Evolutionary conservation across 2,888 invertebrate genomes (phyloP).

Genomic region (Nesidiocoris tenuis): DNA sequence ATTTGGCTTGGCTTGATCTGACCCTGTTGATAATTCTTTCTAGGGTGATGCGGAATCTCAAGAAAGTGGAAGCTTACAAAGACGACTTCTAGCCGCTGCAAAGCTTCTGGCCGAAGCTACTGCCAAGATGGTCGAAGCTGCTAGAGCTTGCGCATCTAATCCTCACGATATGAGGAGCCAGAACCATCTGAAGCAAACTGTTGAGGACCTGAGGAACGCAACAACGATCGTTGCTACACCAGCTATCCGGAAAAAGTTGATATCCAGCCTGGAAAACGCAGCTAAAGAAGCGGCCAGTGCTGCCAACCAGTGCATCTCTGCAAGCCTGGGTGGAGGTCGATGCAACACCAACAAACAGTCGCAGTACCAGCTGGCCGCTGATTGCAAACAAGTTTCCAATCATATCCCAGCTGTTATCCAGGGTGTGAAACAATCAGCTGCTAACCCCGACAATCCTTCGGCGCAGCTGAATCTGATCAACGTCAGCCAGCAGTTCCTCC

Average conservation of each 20-base stretch:
- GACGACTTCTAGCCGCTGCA: slow-evolving; percentile 88
- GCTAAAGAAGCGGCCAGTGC: slow-evolving; percentile 84
- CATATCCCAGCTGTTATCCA: slow-evolving; percentile 79
- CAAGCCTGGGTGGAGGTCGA: slow-evolving; percentile 77
- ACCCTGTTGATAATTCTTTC: neutral
- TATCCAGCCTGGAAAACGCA: slow-evolving; percentile 66
- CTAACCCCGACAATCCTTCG: slow-evolving; percentile 69
- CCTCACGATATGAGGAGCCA: slow-evolving; percentile 82
- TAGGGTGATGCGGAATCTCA: slow-evolving; percentile 85
- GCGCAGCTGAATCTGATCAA: slow-evolving; percentile 79
- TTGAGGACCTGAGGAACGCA: slow-evolving; percentile 88
- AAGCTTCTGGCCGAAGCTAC: slow-evolving; percentile 95
- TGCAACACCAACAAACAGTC: slow-evolving; percentile 70
- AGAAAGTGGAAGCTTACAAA: slow-evolving; percentile 83
- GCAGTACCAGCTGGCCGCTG: slow-evolving; percentile 71
- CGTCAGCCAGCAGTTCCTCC: slow-evolving; percentile 77
- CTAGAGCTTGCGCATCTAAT: slow-evolving; percentile 84
- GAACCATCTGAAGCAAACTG: slow-evolving; percentile 80
- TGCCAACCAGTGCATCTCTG: slow-evolving; percentile 87
- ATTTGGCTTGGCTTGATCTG: neutral
- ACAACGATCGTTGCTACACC: slow-evolving; percentile 83
- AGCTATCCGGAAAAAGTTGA: slow-evolving; percentile 70
- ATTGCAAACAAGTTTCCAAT: slow-evolving; percentile 73
- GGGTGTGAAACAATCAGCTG: slow-evolving; percentile 69
- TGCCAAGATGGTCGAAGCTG: slow-evolving; percentile 94